phyloP scores from a whole-genome alignment of 2,888 invertebrate species.

The Melieria omissa region DNA sequence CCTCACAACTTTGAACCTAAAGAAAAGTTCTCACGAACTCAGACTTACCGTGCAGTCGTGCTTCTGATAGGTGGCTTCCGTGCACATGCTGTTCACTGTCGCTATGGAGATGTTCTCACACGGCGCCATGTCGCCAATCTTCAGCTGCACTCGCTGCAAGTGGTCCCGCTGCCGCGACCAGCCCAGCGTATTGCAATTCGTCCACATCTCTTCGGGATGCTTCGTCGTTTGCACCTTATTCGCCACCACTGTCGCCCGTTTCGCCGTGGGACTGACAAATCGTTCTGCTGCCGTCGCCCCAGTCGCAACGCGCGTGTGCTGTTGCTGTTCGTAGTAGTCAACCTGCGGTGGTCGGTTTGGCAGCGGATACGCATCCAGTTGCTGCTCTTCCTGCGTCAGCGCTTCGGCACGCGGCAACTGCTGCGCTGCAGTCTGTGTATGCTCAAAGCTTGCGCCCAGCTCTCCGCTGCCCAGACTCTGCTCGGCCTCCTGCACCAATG shows the following conservation, averaged over 20 bases:
- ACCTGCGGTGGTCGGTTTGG: slow-evolving; percentile 63
- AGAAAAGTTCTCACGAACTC: too few species aligned
- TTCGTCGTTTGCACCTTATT: slow-evolving; percentile 7
- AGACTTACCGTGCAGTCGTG: slow-evolving; percentile 85
- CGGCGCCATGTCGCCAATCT: slow-evolving; percentile 80
- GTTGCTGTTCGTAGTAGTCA: slow-evolving; percentile 52
- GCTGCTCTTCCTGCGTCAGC: slow-evolving; percentile 46
- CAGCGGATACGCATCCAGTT: slow-evolving; percentile 58
- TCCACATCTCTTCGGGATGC: slow-evolving; percentile 58
- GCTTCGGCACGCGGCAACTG: slow-evolving; percentile 62
- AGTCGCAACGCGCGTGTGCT: slow-evolving; percentile 10
- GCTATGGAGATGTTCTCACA: slow-evolving; percentile 89
- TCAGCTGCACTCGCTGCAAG: slow-evolving; percentile 82
- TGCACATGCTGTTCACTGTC: slow-evolving; percentile 84
- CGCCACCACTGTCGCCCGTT: slow-evolving; percentile 34
- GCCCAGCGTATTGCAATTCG: slow-evolving; percentile 84
- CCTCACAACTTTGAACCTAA: too few species aligned
- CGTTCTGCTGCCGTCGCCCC: slow-evolving; percentile 30
- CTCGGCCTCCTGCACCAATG: slow-evolving; percentile 44
- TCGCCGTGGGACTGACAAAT: slow-evolving; percentile 31
- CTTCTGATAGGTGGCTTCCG: slow-evolving; percentile 81
- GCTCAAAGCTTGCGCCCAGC: slow-evolving; percentile 42
- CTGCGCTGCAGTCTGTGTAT: slow-evolving; percentile 51
- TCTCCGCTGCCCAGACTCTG: slow-evolving; percentile 35
- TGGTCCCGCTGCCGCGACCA: slow-evolving; percentile 88